Conservation (phyloP, 1,140 invertebrate species). For the Cherax destructor region DNA sequence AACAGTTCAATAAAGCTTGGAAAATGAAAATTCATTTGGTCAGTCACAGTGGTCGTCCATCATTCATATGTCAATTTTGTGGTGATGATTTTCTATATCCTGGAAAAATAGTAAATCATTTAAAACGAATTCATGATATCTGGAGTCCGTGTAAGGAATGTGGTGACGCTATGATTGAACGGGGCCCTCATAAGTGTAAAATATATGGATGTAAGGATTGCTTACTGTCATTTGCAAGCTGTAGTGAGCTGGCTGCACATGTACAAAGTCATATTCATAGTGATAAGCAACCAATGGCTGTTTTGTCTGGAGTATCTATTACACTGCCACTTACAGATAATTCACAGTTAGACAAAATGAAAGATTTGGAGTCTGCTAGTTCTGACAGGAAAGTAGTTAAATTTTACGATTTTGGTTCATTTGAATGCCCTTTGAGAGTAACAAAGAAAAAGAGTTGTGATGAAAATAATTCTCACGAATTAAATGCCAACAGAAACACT, state of each 20-base stretch:
- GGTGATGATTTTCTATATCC: constrained; percentile 61
- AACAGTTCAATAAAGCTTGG: constrained; percentile 59
- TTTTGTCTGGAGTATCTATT: not conserved
- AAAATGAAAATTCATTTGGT: constrained; percentile 62
- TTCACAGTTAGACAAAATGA: not conserved
- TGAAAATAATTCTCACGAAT: not conserved
- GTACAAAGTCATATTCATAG: not conserved
- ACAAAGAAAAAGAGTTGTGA: not conserved
- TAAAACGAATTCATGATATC: constrained; percentile 46
- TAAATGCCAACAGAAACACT: not conserved
- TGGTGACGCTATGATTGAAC: not conserved
- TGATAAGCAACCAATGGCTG: not conserved
- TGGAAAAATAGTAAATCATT: constrained; percentile 47
- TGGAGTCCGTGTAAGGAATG: constrained; percentile 48
- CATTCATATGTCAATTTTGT: constrained; percentile 52
- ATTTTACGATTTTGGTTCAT: not conserved
- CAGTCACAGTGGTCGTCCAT: constrained; percentile 44
- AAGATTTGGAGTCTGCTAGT: not conserved
- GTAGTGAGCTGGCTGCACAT: constrained; percentile 21
- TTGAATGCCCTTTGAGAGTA: not conserved
- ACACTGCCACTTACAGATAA: not conserved
- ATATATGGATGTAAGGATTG: constrained; percentile 57
- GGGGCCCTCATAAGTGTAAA: constrained; percentile 29
- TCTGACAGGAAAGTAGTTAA: not conserved
- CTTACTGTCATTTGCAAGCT: constrained; percentile 8